Percentiles rank a stretch among this genome's conserved stretches.
These are phyloP conservation scores for Myotis daubentonii DNA, from an alignment of 2,797 vertebrate genomes.

Conservation along the genomic window DNA sequence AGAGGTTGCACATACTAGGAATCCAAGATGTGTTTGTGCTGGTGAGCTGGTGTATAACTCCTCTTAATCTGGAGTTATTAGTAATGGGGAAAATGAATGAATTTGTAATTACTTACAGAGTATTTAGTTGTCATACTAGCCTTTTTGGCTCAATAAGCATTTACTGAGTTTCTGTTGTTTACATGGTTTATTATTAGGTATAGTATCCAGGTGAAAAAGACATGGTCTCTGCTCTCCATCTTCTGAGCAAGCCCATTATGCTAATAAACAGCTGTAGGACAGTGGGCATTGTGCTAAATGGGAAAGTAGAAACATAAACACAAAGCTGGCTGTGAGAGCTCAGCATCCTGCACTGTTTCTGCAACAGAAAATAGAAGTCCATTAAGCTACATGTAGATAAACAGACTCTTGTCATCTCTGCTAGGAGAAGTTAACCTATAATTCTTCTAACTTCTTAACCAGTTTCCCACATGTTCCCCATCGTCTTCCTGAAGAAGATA, in stretches of 20 bases:
- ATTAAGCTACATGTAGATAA: background rate
- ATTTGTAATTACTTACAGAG: background rate
- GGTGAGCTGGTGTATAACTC: background rate
- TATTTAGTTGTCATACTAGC: background rate
- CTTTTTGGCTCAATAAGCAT: conserved; percentile 31
- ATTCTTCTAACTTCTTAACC: background rate
- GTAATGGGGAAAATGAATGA: background rate
- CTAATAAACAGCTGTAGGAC: background rate
- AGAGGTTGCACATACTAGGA: background rate
- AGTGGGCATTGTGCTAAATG: background rate
- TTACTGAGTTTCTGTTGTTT: conserved; percentile 21
- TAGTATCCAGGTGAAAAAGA: background rate
- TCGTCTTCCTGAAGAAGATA: background rate
- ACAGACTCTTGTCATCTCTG: background rate
- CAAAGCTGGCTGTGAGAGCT: background rate
- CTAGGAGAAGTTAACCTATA: background rate
- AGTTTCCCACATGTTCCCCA: background rate
- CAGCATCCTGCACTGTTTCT: background rate
- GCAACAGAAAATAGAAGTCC: background rate
- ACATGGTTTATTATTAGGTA: background rate
- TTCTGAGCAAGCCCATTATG: background rate
- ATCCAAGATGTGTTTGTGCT: background rate
- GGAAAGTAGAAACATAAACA: background rate
- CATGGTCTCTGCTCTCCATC: background rate
- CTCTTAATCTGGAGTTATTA: background rate